Base-by-base conservation (phyloP, 2,888 invertebrate genomes). In the Aphidoletes aphidimyza region DNA sequence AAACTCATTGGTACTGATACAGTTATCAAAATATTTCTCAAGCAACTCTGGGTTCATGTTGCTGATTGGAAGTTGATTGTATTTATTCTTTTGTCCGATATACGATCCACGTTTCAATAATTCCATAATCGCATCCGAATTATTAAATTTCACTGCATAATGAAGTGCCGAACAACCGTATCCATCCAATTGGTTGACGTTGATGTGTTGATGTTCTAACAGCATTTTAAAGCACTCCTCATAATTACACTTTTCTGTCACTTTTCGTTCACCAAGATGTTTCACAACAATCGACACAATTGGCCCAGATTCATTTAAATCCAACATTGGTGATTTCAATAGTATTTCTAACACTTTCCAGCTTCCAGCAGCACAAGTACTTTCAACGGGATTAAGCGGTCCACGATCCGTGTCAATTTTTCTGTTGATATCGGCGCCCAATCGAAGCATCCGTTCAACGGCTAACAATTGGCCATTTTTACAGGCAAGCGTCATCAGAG, bases 111-210 rank as follows among this genome's bases (percentile, higher is more conserved):
- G 91, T 84, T 92, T 90, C 14, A 96, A 89, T 81, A 96, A 89
- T 84, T 92, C 91, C 84, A 92, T 89, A 6, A 94, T 92, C 0
- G 93, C 93, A 85, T 92, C 91, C 26, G 91, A 90, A 86, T 94
- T 93, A 22, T 94, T 93, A 86, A 93, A 93, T 87, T 94, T 92
- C 0, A 94, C 93, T 0, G 95, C 95, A 87, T 94, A 95, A 89
- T 96, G 95, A 42, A 96, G 89, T 0, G 94, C 93, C 36, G 94
- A 94, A 86, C 94, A 94, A 30, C 93, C 92, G 87, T 93, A 93
- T 9, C 91, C 88, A 87, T 94, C 94, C 19, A 89, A 88, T 86
- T 92, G 92, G 87, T 94, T 93, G 0, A 94, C 90, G 87, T 84
- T 69, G 6, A 84, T 84, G 19, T 59, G 22, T 1, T 5, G 8